Conservation (phyloP, 1,140 invertebrate genomes). For the Harpegnathos saltator region DNA sequence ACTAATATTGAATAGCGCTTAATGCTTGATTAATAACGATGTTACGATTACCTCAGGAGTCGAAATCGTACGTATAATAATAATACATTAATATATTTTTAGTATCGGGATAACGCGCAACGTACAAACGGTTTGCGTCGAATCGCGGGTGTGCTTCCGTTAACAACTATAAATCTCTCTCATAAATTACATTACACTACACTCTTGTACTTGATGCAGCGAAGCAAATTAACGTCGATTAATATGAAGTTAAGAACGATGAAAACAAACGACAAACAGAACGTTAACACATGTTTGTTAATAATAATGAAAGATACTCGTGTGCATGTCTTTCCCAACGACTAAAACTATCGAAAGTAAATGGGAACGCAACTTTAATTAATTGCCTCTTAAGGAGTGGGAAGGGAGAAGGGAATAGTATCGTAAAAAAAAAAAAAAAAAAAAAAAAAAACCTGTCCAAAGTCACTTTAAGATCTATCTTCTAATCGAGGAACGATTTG, state of each 20-base stretch:
- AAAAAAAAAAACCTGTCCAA: too few species aligned
- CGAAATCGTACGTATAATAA: conserved; percentile 83
- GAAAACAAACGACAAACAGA: conserved; percentile 20
- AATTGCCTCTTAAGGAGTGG: conserved; percentile 73
- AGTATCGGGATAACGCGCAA: conserved; percentile 21
- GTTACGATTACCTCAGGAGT: conserved; percentile 84
- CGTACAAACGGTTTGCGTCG: conserved; percentile 10
- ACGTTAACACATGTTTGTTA: conserved; percentile 29
- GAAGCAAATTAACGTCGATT: conserved; percentile 41
- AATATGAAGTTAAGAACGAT: conserved; percentile 34
- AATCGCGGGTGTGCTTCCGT: conserved; percentile 39
- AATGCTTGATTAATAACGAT: conserved; percentile 66
- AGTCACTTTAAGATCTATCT: conserved; percentile 26
- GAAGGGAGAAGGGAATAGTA: conserved; percentile 46
- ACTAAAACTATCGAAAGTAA: conserved; percentile 50
- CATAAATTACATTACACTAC: conserved; percentile 5
- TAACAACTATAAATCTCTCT: conserved; percentile 60
- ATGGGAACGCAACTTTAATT: conserved; percentile 69
- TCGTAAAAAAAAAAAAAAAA: too few species aligned
- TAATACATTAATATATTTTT: conserved; percentile 32
- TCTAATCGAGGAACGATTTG: conserved; percentile 2
- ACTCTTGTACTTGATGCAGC: conserved; percentile 33
- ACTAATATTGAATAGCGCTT: conserved; percentile 14
- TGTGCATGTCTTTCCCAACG: conserved; percentile 2
- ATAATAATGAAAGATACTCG: conserved; percentile 59